phyloP scores from a whole-genome alignment of 2,797 vertebrate species.

The Lateolabrax maculatus region DNA sequence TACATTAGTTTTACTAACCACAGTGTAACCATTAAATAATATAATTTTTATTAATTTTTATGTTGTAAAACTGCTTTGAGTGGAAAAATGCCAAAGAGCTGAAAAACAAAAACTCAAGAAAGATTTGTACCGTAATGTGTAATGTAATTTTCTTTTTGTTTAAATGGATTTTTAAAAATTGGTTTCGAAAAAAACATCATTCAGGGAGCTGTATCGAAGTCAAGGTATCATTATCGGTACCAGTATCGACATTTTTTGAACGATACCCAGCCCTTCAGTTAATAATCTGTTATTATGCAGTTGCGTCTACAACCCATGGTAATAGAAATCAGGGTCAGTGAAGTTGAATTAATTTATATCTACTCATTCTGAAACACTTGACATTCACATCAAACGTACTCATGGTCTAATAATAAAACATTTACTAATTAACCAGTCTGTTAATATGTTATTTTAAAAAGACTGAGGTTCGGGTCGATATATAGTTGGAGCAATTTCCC shows the following conservation, averaged over 20 bases:
- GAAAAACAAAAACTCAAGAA: no score
- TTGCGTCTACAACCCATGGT: conserved; percentile 15
- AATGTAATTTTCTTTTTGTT: no score
- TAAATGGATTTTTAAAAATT: no score
- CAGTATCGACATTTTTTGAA: no score
- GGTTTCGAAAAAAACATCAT: no score
- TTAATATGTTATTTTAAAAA: conserved; percentile 63
- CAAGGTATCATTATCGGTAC: no score
- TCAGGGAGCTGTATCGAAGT: no score
- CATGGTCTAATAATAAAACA: conserved; percentile 51
- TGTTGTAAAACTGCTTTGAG: no score
- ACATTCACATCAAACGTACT: conserved; percentile 61
- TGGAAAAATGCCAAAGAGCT: no score
- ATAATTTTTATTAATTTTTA: no score
- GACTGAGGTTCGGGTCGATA: conserved; percentile 58
- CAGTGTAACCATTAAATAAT: no score
- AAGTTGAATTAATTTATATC: conserved; percentile 33
- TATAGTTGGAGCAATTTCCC: conserved; percentile 58
- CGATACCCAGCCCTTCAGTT: not conserved
- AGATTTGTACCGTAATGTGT: no score
- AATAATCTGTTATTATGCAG: conserved; percentile 9
- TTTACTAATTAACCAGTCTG: conserved; percentile 65
- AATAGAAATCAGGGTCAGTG: conserved; percentile 24
- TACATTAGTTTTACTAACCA: not conserved
- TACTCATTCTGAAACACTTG: conserved; percentile 44